A percentile compares a stretch with the other conserved stretches of the same genome.
phyloP scores from a whole-genome alignment of 2,113 vertebrate species.

The Pollimyrus isidori region DNA sequence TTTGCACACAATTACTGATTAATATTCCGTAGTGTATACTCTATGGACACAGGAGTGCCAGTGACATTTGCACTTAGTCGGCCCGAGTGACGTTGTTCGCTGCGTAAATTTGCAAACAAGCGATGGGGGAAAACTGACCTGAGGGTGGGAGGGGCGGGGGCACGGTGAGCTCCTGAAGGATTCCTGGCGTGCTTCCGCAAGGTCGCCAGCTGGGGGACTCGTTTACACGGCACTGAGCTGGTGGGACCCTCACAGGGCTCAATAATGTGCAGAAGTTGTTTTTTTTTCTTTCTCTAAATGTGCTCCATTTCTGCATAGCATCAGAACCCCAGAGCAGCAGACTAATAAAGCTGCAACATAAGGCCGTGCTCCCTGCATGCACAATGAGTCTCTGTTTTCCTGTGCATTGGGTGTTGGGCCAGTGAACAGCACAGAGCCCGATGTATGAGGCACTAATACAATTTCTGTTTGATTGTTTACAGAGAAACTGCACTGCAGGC shows the following conservation, averaged over 20 bases:
- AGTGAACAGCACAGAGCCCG: not conserved
- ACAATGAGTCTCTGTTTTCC: not conserved
- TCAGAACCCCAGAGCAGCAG: constrained; percentile 27
- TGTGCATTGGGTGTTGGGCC: not conserved
- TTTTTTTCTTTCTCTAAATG: constrained; percentile 25
- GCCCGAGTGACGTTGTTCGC: not conserved
- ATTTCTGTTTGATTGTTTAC: not conserved
- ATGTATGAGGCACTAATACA: not conserved
- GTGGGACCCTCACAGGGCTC: constrained; percentile 8
- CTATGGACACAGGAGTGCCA: not conserved
- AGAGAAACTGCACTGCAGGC: not conserved
- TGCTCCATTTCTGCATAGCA: constrained; percentile 33
- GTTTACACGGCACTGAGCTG: not conserved
- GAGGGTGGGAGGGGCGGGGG: not conserved
- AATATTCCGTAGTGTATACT: not conserved
- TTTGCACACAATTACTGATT: not conserved
- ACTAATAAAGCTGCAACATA: constrained; percentile 28
- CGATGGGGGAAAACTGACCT: not conserved
- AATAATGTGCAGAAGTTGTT: not conserved
- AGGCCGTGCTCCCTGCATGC: constrained; percentile 16
- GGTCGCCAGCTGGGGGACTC: not conserved
- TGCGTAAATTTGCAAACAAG: not conserved
- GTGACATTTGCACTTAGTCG: not conserved
- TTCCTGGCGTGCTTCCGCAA: not conserved
- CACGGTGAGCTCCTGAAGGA: not conserved